Conservation (phyloP, 1,140 invertebrate species). For the Drosophila trapezifrons region DNA sequence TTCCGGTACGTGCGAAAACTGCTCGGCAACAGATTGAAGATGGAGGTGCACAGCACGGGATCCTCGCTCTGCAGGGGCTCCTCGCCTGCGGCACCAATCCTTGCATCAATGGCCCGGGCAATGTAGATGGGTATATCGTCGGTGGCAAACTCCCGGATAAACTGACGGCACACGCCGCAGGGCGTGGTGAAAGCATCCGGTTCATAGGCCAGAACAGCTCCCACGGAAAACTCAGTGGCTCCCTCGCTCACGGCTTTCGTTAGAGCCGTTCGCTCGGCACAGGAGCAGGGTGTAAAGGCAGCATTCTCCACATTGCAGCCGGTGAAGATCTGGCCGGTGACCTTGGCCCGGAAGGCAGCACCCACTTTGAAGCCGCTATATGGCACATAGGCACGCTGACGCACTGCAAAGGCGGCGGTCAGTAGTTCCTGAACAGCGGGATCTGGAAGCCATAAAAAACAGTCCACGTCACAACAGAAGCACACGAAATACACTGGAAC, state of each 20-base stretch:
- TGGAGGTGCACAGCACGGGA: conserved; percentile 86
- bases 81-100: conserved; percentile 46
- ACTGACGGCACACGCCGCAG: conserved; percentile 96
- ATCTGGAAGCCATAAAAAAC: conserved; percentile 83
- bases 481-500: background rate
- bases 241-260: conserved; percentile 95
- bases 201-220: conserved; percentile 90
- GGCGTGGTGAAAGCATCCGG: conserved; percentile 90
- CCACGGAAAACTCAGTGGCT: conserved; percentile 88
- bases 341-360: conserved; percentile 90
- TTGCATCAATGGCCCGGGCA: conserved; percentile 87
- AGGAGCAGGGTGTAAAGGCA: conserved; percentile 91
- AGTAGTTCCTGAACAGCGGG: conserved; percentile 87
- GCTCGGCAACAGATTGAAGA: conserved; percentile 87
- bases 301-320: conserved; percentile 97
- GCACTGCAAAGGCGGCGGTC: conserved; percentile 86
- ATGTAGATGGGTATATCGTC: conserved; percentile 89
- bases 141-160: conserved; percentile 90
- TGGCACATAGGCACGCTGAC: conserved; percentile 91
- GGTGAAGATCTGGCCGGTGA: conserved; percentile 87
- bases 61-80: conserved; percentile 44
- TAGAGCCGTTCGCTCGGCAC: conserved; percentile 96
- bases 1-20: conserved; percentile 74
- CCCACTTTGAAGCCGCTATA: conserved; percentile 98
- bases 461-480: conserved; percentile 8